phyloP scores from a whole-genome alignment of 2,113 vertebrate genomes.

The Hipposideros armiger region DNA sequence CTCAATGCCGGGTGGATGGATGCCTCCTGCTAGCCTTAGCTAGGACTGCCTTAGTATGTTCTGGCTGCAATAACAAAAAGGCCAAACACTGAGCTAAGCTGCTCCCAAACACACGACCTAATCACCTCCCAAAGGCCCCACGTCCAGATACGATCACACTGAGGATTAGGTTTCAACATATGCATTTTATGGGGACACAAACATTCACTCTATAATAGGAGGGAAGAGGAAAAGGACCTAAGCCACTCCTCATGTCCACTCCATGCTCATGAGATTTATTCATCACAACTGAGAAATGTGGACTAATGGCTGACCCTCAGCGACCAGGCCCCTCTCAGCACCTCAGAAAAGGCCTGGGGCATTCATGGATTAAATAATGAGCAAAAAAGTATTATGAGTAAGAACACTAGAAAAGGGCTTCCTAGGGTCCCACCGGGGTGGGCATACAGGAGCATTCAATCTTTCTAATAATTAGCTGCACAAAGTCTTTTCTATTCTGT shows the following conservation, averaged over 20 bases:
- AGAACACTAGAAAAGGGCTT: not conserved
- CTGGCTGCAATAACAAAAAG: not conserved
- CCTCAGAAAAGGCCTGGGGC: not conserved
- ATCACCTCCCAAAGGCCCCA: not conserved
- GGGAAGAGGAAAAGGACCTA: not conserved
- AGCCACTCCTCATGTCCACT: rapidly evolving
- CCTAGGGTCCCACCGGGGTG: rapidly evolving
- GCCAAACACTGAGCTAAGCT: too few relatives aligned
- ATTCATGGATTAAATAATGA: not conserved
- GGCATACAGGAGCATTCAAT: not conserved
- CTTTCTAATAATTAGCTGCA: not conserved
- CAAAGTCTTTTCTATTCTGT: not conserved
- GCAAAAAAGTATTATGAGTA: too few relatives aligned
- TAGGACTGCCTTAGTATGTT: not conserved
- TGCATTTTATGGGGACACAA: not conserved
- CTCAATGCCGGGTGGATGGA: too few relatives aligned
- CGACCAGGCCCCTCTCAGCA: not conserved
- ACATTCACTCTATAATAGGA: not conserved
- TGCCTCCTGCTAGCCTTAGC: not conserved
- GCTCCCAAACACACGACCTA: not conserved
- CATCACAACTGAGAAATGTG: not conserved
- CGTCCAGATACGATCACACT: not conserved
- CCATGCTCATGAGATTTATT: not conserved
- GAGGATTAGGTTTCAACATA: not conserved
- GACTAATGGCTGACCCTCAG: not conserved